Evolutionary conservation across 1,140 invertebrate species (phyloP), one percentile per base, ranked within the genome.

Genomic region (Pentalonia nigronervosa): DNA sequence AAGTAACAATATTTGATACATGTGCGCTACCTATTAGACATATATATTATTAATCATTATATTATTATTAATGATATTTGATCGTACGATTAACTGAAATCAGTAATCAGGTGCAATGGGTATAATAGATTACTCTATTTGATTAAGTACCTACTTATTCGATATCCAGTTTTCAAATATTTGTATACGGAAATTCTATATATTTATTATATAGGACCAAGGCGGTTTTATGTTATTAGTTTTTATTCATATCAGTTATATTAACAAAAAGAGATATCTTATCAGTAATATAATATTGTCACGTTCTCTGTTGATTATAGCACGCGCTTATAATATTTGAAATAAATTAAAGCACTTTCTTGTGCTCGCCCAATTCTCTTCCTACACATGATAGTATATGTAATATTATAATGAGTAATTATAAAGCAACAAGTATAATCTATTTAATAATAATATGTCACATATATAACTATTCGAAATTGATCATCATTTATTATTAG

Each of bases 211-310:
- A 17, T 76, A 14, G 6, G 45, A 48, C n/a, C 30, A 34, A 14
- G 9, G 17, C n/a, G 30, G 30, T 50, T 34, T 87, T 50, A 50
- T 48, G n/a, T 84, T 84, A 30, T 87, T 76, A 76, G 60, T 34
- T 48, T 87, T 8, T 48, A 87, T 87, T 47, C 20, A 34, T 48
- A 87, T 87, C 45, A 87, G 48, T 53, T 23, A 87, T 7, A 50
- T 48, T 87, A 30, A n/a, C n/a, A 7, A 34, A 89, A 23, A 41
- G 25, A n/a, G 9, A 53, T 89, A 56, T 89, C 50, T 89, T 89
- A 89, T 89, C 88, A 36, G 45, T 36, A 11, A 89, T 56, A 89
- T 36, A 76, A 76, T 76, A 89, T 48, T 89, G 88, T 89, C 88
- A 89, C 88, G 88, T 89, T 56, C 34, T 56, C 88, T 9, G 36